Conservation (phyloP, 2,113 vertebrate genomes). For the Penelope pileata region DNA sequence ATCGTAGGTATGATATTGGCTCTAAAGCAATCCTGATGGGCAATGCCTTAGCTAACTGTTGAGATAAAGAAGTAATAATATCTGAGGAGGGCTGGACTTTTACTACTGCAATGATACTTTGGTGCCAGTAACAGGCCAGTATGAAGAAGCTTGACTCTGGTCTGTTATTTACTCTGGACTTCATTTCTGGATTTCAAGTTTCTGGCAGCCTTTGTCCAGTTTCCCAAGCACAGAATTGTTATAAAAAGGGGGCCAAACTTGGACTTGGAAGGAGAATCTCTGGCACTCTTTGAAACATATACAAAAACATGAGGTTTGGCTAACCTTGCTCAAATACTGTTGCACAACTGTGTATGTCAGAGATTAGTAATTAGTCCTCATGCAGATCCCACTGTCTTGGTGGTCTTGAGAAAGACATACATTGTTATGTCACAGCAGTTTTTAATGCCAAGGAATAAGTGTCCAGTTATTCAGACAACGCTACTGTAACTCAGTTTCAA, state of each 20-base stretch:
- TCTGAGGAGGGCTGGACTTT: not conserved
- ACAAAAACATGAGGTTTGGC: conserved; percentile 55
- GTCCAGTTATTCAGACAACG: conserved; percentile 40
- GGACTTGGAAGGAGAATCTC: conserved; percentile 30
- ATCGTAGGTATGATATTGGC: not conserved
- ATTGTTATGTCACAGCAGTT: conserved; percentile 19
- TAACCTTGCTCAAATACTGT: conserved; percentile 46
- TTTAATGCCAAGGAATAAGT: conserved; percentile 43
- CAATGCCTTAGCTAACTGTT: not conserved
- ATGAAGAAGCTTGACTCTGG: not conserved
- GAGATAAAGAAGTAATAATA: not conserved
- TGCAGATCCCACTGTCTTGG: conserved; percentile 29
- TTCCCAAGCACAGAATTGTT: conserved; percentile 30
- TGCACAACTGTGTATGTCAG: conserved; percentile 49
- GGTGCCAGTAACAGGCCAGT: not conserved
- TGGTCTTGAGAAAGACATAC: conserved; percentile 53
- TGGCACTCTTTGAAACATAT: conserved; percentile 37
- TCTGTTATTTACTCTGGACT: conserved; percentile 30
- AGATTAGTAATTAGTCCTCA: not conserved
- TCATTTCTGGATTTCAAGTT: conserved; percentile 45
- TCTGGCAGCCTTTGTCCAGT: conserved; percentile 55
- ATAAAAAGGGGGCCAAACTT: conserved; percentile 22
- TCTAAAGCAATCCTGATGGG: not conserved
- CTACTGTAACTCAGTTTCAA: conserved; percentile 41
- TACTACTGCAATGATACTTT: not conserved